Evolutionary conservation across 2,888 invertebrate species (phyloP).

Genomic region (Campaea margaritaria): DNA sequence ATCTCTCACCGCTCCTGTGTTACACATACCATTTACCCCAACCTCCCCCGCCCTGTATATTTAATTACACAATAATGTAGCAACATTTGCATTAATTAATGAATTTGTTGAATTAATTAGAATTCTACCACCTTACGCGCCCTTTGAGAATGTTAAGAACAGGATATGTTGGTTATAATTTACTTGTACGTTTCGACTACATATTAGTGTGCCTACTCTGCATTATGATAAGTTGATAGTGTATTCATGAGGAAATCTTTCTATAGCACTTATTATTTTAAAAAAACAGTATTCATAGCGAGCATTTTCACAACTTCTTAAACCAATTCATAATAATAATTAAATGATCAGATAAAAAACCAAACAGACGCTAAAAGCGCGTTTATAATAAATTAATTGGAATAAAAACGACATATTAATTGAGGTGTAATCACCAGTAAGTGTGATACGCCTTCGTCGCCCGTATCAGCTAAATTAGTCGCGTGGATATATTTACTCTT

Average conservation of each 20-base stretch:
- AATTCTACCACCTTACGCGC: slow-evolving; percentile 35
- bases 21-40: slow-evolving; percentile 64
- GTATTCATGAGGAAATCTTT: too few species aligned
- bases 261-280: too few species aligned
- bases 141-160: slow-evolving; percentile 29
- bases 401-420: slow-evolving; percentile 59
- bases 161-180: slow-evolving; percentile 16
- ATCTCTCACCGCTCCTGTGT: slow-evolving; percentile 68
- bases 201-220: too few species aligned
- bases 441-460: slow-evolving; percentile 57
- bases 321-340: too few species aligned
- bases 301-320: too few species aligned
- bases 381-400: slow-evolving; percentile 57
- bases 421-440: slow-evolving; percentile 57
- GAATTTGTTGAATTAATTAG: slow-evolving; percentile 62
- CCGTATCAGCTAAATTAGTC: slow-evolving; percentile 62
- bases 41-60: slow-evolving; percentile 54
- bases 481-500: slow-evolving; percentile 44
- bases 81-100: slow-evolving; percentile 64
- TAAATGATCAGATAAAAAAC: slow-evolving; percentile 44
- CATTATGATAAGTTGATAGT: too few species aligned
- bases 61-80: slow-evolving; percentile 74
- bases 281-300: too few species aligned
- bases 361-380: slow-evolving; percentile 46
- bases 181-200: not conserved